A percentile compares a stretch with the other conserved stretches of the same genome.
Evolutionary conservation across 2,888 invertebrate species (phyloP).

Genomic region (Nematopogon swammerdamellus): DNA sequence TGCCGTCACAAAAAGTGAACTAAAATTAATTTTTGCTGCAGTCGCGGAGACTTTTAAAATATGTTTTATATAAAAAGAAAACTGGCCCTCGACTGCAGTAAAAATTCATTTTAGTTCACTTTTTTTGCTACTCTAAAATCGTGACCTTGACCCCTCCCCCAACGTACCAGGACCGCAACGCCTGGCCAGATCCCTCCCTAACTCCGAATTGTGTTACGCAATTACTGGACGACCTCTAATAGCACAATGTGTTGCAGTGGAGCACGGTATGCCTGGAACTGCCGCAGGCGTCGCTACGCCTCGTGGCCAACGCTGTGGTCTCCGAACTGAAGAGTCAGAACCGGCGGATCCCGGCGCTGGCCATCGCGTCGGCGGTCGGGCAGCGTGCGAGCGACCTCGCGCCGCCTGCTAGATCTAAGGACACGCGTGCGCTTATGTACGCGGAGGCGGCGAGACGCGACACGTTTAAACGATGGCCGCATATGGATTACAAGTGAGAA

Average conservation of each 20-base stretch:
- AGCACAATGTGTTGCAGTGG: constrained; percentile 65
- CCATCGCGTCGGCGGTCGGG: constrained; percentile 86
- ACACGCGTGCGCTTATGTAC: constrained; percentile 69
- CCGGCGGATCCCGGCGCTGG: constrained; percentile 79
- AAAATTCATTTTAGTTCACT: too few relatives aligned
- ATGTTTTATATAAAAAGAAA: too few relatives aligned
- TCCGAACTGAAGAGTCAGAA: constrained; percentile 79
- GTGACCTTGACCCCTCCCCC: too few relatives aligned
- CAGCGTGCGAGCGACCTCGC: constrained; percentile 81
- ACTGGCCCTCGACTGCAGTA: too few relatives aligned
- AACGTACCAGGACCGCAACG: too few relatives aligned
- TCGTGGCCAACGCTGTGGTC: constrained; percentile 76
- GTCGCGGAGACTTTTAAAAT: too few relatives aligned
- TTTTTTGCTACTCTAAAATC: too few relatives aligned
- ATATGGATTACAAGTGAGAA: constrained; percentile 94
- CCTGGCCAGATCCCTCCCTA: too few relatives aligned
- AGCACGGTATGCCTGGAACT: constrained; percentile 83
- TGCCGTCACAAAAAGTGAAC: too few relatives aligned
- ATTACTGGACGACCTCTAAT: too few relatives aligned
- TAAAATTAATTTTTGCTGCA: too few relatives aligned
- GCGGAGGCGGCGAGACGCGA: constrained; percentile 88
- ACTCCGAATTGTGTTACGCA: too few relatives aligned
- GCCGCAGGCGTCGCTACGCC: constrained; percentile 73
- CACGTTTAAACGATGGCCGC: constrained; percentile 93
- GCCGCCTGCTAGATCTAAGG: constrained; percentile 50